phyloP scores from a whole-genome alignment of 2,888 invertebrate species.

The Scotopteryx bipunctaria region DNA sequence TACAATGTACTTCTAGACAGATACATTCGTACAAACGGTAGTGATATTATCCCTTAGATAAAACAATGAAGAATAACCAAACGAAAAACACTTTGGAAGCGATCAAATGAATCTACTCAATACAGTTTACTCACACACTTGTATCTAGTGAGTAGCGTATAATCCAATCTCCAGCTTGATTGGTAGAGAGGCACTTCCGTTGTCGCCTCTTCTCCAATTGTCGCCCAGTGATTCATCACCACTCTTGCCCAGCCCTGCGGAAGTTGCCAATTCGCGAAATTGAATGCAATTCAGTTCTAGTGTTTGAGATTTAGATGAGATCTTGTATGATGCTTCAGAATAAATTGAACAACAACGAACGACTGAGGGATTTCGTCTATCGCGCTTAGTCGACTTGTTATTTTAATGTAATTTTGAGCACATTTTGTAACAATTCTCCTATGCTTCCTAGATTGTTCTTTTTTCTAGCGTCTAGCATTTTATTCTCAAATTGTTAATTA shows the following conservation, averaged over 20 bases:
- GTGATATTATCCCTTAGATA: too few species aligned
- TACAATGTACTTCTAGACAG: too few species aligned
- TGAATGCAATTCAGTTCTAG: conserved; percentile 42
- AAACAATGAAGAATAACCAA: too few species aligned
- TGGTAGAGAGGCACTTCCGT: conserved; percentile 42
- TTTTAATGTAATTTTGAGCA: too few species aligned
- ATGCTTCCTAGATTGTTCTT: too few species aligned
- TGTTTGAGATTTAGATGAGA: conserved; percentile 11
- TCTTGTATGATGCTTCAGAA: conserved; percentile 9
- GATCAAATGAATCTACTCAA: background rate
- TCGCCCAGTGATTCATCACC: conserved; percentile 59
- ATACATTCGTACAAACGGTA: too few species aligned
- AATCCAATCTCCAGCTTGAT: conserved; percentile 37
- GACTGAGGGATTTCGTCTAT: too few species aligned
- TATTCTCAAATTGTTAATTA: too few species aligned
- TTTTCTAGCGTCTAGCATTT: too few species aligned
- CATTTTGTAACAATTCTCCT: background rate
- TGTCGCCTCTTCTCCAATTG: conserved; percentile 42
- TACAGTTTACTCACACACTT: background rate
- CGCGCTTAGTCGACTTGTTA: too few species aligned
- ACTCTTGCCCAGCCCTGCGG: conserved; percentile 58
- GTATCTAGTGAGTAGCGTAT: background rate
- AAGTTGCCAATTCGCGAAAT: conserved; percentile 72
- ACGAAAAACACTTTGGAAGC: too few species aligned
- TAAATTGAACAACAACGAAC: background rate